Evolutionary conservation across 2,113 vertebrate species (phyloP).

Genomic region (Chionomys nivalis): DNA sequence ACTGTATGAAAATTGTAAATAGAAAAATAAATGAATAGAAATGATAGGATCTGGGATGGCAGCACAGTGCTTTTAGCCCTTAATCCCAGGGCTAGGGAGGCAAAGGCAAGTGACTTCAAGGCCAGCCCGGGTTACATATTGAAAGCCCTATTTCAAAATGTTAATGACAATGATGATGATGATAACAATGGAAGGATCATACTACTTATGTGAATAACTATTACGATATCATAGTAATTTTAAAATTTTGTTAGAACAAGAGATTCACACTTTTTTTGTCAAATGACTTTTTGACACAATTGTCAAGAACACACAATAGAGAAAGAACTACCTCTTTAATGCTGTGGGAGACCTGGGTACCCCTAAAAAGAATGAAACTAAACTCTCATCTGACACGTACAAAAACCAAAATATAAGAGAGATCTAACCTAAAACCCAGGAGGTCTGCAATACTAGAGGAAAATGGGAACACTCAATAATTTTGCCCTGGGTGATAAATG

Average conservation of each 20-base stretch:
- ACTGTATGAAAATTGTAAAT: not conserved
- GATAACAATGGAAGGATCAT: not conserved
- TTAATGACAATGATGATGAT: not conserved
- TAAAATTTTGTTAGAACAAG: not conserved
- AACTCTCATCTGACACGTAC: not conserved
- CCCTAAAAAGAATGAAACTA: not conserved
- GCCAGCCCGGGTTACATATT: no score
- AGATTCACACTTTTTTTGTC: not conserved
- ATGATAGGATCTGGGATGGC: not conserved
- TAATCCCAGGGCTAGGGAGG: not conserved
- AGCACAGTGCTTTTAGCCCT: not conserved
- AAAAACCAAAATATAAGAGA: not conserved
- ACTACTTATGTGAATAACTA: not conserved
- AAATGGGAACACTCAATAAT: not conserved
- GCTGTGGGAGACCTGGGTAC: not conserved
- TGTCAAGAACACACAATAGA: not conserved
- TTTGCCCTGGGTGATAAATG: not conserved
- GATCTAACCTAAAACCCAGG: not conserved
- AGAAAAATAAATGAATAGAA: not conserved
- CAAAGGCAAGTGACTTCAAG: not conserved
- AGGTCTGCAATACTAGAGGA: not conserved
- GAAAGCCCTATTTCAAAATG: not conserved
- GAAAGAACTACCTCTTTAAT: not conserved
- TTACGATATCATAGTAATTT: not conserved
- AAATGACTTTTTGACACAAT: not conserved